A percentile compares a stretch with the other conserved stretches of the same genome.
Conservation (phyloP, 2,888 invertebrate species). For the Diarsia mendica region DNA sequence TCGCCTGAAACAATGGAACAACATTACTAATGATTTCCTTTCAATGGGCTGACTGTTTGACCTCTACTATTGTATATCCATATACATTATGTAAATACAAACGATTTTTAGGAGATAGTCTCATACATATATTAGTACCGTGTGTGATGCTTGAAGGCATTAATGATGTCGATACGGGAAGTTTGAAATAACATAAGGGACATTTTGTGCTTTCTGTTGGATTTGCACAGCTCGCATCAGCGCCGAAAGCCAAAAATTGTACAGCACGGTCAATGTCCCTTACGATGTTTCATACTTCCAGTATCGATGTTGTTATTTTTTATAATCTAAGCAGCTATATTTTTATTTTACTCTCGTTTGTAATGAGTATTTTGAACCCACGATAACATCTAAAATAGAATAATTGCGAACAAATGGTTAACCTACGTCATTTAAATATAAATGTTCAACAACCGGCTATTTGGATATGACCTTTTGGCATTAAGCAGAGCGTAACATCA, state of each 20-base stretch:
- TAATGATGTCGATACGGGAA: neutral
- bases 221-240: no score
- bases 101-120: neutral
- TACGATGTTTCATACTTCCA: no score
- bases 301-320: neutral
- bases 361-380: neutral
- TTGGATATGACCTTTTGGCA: slow-evolving; percentile 14
- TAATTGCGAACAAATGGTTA: no score
- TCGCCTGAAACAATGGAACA: slow-evolving; percentile 78
- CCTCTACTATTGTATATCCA: neutral
- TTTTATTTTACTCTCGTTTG: neutral
- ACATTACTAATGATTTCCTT: neutral
- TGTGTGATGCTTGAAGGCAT: neutral
- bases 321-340: neutral
- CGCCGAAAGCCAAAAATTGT: no score
- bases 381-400: no score
- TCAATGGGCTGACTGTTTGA: neutral
- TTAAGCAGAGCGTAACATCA: slow-evolving; percentile 16
- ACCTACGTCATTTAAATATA: neutral
- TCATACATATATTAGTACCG: neutral
- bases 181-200: no score
- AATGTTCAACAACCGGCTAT: neutral
- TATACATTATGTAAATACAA: neutral
- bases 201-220: no score
- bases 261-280: no score